phyloP scores from a whole-genome alignment of 2,888 invertebrate genomes.

The Ellobium chinense region DNA sequence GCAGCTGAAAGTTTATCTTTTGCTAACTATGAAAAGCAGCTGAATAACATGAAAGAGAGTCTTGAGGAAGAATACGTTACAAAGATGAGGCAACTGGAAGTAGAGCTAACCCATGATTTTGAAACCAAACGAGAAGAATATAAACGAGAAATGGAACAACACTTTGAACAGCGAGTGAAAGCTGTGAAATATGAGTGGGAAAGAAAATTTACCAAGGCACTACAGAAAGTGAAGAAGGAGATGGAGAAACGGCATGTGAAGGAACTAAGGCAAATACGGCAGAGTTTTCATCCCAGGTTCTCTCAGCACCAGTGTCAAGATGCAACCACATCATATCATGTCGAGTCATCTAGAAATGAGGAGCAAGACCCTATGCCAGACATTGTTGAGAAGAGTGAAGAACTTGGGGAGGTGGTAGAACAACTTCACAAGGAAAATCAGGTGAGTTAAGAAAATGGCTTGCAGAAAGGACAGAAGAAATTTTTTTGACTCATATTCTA shows the following conservation, averaged over 20 bases:
- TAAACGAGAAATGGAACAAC: slow-evolving; percentile 59
- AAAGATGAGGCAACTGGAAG: slow-evolving; percentile 58
- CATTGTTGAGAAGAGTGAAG: slow-evolving; percentile 33
- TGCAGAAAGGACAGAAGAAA: no score
- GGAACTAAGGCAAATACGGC: slow-evolving; percentile 46
- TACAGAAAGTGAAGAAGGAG: slow-evolving; percentile 64
- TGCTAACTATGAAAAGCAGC: slow-evolving; percentile 33
- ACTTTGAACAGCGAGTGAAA: slow-evolving; percentile 59
- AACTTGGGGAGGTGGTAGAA: slow-evolving; percentile 52
- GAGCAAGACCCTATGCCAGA: slow-evolving; percentile 12
- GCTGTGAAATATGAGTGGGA: slow-evolving; percentile 65
- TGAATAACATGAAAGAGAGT: slow-evolving; percentile 64
- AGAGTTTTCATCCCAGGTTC: not conserved
- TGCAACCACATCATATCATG: not conserved
- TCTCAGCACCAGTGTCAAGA: not conserved
- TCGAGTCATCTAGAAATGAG: no score
- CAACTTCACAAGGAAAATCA: slow-evolving; percentile 63
- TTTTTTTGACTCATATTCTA: no score
- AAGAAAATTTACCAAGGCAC: slow-evolving; percentile 67
- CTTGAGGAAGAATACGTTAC: slow-evolving; percentile 64
- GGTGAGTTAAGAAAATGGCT: slow-evolving; percentile 56
- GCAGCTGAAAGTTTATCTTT: not conserved
- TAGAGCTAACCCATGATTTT: slow-evolving; percentile 57
- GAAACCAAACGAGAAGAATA: slow-evolving; percentile 58
- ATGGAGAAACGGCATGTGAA: slow-evolving; percentile 53